A percentile compares a stretch with the other conserved stretches of the same genome.
phyloP scores from a whole-genome alignment of 2,888 invertebrate genomes.

The Scaptomyza tumidula region DNA sequence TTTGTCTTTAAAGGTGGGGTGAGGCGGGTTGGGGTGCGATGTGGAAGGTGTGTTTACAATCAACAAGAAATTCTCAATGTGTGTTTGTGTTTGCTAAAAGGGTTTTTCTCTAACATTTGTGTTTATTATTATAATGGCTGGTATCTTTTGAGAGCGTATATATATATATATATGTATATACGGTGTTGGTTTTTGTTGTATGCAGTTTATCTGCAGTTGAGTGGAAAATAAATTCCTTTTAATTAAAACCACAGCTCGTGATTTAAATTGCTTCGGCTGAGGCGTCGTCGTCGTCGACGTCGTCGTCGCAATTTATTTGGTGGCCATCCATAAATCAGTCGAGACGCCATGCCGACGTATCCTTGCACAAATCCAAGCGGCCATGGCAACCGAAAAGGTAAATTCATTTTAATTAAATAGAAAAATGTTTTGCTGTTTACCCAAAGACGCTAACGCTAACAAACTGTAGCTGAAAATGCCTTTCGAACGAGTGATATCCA shows the following conservation, averaged over 20 bases:
- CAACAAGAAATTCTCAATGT: slow-evolving; percentile 41
- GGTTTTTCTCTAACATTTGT: slow-evolving; percentile 22
- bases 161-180: not conserved
- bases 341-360: slow-evolving; percentile 27
- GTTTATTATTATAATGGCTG: slow-evolving; percentile 47
- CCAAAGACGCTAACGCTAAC: slow-evolving; percentile 49
- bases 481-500: slow-evolving; percentile 53
- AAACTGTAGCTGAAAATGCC: slow-evolving; percentile 44
- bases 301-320: slow-evolving; percentile 66
- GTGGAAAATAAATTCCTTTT: slow-evolving; percentile 77
- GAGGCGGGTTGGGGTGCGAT: not conserved
- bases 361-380: not conserved
- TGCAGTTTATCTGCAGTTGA: slow-evolving; percentile 79
- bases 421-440: slow-evolving; percentile 76
- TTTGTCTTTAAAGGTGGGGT: slow-evolving; percentile 14
- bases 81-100: slow-evolving; percentile 39
- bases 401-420: slow-evolving; percentile 79
- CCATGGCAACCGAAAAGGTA: slow-evolving; percentile 61
- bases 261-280: slow-evolving; percentile 70
- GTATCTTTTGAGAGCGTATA: slow-evolving; percentile 14
- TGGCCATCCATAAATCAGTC: slow-evolving; percentile 73
- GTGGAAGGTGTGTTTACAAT: slow-evolving; percentile 39
- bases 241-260: slow-evolving; percentile 79
- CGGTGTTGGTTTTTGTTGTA: slow-evolving; percentile 47
- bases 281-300: slow-evolving; percentile 14